Evolutionary conservation across 2,797 vertebrate species (phyloP), one percentile per base, ranked within the genome.

Genomic region (Luscinia megarhynchos): DNA sequence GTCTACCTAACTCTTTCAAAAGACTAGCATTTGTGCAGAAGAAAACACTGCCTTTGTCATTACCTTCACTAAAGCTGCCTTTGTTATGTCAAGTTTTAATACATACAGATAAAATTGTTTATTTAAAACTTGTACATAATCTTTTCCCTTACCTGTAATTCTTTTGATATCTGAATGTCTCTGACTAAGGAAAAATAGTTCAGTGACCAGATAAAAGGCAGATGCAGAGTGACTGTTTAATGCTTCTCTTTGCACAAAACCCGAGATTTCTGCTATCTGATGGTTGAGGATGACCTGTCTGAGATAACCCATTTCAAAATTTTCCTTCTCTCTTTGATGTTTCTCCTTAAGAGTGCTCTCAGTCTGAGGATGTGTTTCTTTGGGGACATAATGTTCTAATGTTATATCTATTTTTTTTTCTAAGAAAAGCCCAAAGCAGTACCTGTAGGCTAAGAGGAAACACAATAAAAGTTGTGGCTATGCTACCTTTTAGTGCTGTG

Each of bases 121-220:
- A 19, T 88, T 88, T 94, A 23, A 57, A 95, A 62, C 19, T 59
- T 80, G 32, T 27, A 14, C 16, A 12, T 90, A 64, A 76, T 50
- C 22, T 89, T 76, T 89, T 76, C 40, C 18, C 13, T 67, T 89
- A 62, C 20, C 32, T 46, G 34, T 82, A 66, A 40, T 81, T 75
- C n/a, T 70, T 85, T 30, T 45, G 29, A 10, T 90, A 62, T 19
- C 50, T 73, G 26, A 67, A 76, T 79, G 62, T 73, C 41, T n/a
- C 48, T 81, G 34, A 48, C 34, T 51, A 63, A 59, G 26, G 80
- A 89, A 55, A 22, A 74, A 9, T 50, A 66, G 17, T 70, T 91
- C 19, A 27, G 2, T 50, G 41, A 24, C 17, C 53, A 59, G 34
- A 36, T 73, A 40, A 74, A 63, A 90, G 40, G 27, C 50, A 82